Base-by-base conservation (phyloP, 35 echinoderm and acorn worm species). In the Lytechinus variegatus region DNA sequence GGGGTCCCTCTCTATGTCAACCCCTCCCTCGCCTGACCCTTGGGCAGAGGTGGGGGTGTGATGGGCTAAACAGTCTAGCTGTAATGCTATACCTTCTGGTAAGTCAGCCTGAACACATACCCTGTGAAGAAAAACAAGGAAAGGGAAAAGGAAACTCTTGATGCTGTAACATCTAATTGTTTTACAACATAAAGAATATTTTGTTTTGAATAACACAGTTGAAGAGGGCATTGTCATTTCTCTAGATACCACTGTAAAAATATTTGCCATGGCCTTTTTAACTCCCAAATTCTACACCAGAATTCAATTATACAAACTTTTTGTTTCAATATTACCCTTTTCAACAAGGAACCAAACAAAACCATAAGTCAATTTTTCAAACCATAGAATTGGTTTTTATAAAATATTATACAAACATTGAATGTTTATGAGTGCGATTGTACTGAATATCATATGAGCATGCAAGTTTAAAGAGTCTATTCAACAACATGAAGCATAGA, bases 1-100 rank as follows among this genome's bases (percentile, higher is more conserved):
- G 1, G 92, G 92, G 55, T 93, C 92, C 54, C 92, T 93, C 28
- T 93, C 91, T 89, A 53, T 51, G 8, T 28, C 52, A 52, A 51
- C 33, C 60, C 87, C 56, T 27, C 52, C 66, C 27, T 92, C 95
- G 55, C 91, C 33, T 54, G 16, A 9, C 19, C 52, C 52, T 9
- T 55, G 61, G 16, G 94, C n/a, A 29, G 91, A 53, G 16, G 94
- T 51, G 54, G 91, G 60, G 19, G 55, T 57, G 28, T 95, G 71
- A 54, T 99, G 96, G 24, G 97, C 96, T 51, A 97, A 27, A 93
- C 97, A 99, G 88, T 99, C 97, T 52, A 99, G 87, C 54, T 96
- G 95, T 21, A 99, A 88, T 8, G 86, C 89, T 51, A 54, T 95
- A 55, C 96, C 89, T 3, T 54, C 93, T 54, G 91, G 93, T 6